Evolutionary conservation across 2,113 vertebrate species (phyloP), one percentile per base, ranked within the genome.

Genomic region (Turnix velox): DNA sequence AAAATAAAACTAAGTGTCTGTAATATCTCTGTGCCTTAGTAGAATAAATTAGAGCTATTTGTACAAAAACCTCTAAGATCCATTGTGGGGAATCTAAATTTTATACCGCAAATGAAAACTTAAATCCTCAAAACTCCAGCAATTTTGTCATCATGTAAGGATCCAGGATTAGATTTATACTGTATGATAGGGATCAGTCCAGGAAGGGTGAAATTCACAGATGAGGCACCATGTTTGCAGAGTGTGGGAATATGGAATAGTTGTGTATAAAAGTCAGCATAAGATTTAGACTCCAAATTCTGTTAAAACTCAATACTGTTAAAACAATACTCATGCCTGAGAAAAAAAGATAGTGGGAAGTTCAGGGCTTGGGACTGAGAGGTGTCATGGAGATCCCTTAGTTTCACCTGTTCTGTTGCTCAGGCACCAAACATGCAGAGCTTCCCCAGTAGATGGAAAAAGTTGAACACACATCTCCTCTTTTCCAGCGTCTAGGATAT

Each of bases 141-240:
- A 12, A 45, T 66, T 81, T 74, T 75, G 9, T 35, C 43, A 55
- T 14, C 28, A 18, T 23, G 20, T 58, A 18, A 89, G 37, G 18
- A 46, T 17, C 12, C 18, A 71, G 16, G 22, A 67, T 5, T 16
- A 67, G 18, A 37, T 27, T 7, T 54, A 2, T 63, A 24, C 6
- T 22, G 28, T 14, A 23, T 1, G 0, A 28, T 49, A 58, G 14
- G 7, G 31, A 43, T 35, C 20, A 72, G 14, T 5, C 27, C 1
- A 1, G 40, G 33, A 12, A 62, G 12, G 15, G 24, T 39, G 10
- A 62, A 71, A 51, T 6, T 43, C 23, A 45, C 16, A 59, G 39
- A 37, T 40, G n/a, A 37, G 5, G 22, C 72, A 45, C 12, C 3
- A 3, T 19, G 31, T 55, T 15, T 63, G 40, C 17, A 68, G 10